Conservation (phyloP, 1,140 invertebrate species). For the Epicauta chinensis region DNA sequence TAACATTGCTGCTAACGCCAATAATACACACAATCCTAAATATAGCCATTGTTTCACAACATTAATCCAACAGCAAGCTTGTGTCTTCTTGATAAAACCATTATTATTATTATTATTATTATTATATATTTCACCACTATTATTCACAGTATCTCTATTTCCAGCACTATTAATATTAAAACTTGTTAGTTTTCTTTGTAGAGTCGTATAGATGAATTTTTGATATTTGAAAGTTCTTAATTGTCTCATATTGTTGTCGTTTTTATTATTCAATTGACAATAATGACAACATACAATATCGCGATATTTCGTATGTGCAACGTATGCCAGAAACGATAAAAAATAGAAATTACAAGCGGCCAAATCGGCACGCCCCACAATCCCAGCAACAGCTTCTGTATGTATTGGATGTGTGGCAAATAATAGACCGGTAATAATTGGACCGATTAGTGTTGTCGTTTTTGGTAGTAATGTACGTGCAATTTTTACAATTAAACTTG, state of each 20-base stretch:
- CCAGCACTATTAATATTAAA: conserved; percentile 19
- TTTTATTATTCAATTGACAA: not conserved
- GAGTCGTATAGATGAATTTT: conserved; percentile 25
- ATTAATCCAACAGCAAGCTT: conserved; percentile 33
- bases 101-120: not conserved
- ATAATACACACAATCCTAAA: conserved; percentile 47
- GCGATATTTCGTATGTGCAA: conserved; percentile 55
- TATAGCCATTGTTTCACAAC: conserved; percentile 52
- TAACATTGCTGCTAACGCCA: conserved; percentile 65
- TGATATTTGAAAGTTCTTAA: conserved; percentile 27
- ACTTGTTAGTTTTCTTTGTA: conserved; percentile 34
- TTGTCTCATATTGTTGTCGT: conserved; percentile 7
- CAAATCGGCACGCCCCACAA: conserved; percentile 92
- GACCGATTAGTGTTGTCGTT: conserved; percentile 53
- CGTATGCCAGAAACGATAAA: conserved; percentile 75
- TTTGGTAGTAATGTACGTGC: conserved; percentile 58
- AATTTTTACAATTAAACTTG: conserved; percentile 68
- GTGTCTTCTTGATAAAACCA: not conserved
- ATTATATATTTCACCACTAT: conserved; percentile 13
- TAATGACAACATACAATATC: conserved; percentile 41
- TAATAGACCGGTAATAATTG: conserved; percentile 72
- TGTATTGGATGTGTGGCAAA: conserved; percentile 97
- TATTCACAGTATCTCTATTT: conserved; percentile 20
- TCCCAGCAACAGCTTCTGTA: conserved; percentile 91
- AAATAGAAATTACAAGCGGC: conserved; percentile 88